Base-by-base conservation (phyloP, 2,888 invertebrate genomes). In the Caradrina kadenii region DNA sequence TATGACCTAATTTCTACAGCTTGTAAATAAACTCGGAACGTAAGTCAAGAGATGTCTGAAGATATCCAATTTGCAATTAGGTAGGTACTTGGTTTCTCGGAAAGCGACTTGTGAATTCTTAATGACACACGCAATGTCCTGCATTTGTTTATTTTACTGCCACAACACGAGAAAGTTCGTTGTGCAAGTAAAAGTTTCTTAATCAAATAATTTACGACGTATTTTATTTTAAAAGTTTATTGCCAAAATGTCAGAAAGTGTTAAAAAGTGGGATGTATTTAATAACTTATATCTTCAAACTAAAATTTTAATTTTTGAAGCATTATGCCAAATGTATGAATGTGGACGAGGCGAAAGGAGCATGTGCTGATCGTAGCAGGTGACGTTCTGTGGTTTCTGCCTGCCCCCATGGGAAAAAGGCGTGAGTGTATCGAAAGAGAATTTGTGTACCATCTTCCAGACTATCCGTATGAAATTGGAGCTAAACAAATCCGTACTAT, bases 171-270 rank as follows among this genome's bases (percentile, higher is more conserved):
- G 67, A 81, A 78, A 81, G 68, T 72, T 79, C 17, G 26, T 54
- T 58, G 50, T 21, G 26, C 49, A 73, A 63, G 63, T 63, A 65
- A 72, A 66, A 68, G 56, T 65, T 66, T 55, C 55, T 67, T 69
- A 52, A 60, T 59, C 45, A 76, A 58, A 77, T 65, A 64, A 77
- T 81, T 81, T 70, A 64, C 53, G 58, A 63, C 49, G 39, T 58
- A 59, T 79, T 79, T 73, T 17, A 63, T 73, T 79, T 62, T 15
- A 79, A 78, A 69, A 73, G 73, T 79, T 73, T 79, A 79, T 79
- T 49, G 52, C 73, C 73, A 58, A 73, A 79, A 61, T 56, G 56
- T 48, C 62, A 52, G 52, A 49, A 72, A 73, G 22, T 31, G n/a
- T 56, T 52, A n/a, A 56, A 17, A 78, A 49, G 73, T 79, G 63